phyloP scores from a whole-genome alignment of 2,888 invertebrate species.

The Erebia epiphron region DNA sequence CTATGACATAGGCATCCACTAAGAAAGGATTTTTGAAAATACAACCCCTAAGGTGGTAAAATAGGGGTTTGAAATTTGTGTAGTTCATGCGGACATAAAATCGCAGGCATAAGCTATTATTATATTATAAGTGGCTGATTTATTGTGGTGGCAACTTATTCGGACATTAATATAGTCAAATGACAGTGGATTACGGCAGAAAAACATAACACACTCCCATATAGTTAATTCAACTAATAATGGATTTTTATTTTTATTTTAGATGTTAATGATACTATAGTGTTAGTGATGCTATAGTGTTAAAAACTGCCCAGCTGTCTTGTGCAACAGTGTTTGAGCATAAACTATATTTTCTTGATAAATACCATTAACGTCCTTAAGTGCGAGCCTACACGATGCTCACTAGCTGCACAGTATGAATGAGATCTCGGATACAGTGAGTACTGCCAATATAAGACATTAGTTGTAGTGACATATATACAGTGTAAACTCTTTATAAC shows the following conservation, averaged over 20 bases:
- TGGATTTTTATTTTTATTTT: background rate
- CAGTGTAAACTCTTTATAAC: no score
- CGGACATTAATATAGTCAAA: slow-evolving; percentile 1
- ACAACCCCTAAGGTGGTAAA: no score
- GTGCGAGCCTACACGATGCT: slow-evolving; percentile 78
- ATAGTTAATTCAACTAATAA: background rate
- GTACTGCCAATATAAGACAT: slow-evolving; percentile 66
- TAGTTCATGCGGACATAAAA: no score
- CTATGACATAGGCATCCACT: no score
- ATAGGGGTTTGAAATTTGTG: no score
- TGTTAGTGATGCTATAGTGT: background rate
- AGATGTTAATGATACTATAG: background rate
- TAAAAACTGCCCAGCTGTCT: slow-evolving; percentile 22
- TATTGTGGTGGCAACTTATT: background rate
- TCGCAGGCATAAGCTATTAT: no score
- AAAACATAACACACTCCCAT: background rate
- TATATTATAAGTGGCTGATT: no score
- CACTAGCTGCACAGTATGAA: slow-evolving; percentile 77
- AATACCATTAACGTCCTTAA: slow-evolving; percentile 79
- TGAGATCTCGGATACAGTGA: slow-evolving; percentile 75
- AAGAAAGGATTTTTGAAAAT: no score
- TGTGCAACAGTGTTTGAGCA: slow-evolving; percentile 23
- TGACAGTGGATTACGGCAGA: background rate
- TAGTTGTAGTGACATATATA: slow-evolving; percentile 41
- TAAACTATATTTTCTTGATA: slow-evolving; percentile 47